Base-by-base conservation (phyloP, 2,888 invertebrate genomes). In the Dascillus cervinus region DNA sequence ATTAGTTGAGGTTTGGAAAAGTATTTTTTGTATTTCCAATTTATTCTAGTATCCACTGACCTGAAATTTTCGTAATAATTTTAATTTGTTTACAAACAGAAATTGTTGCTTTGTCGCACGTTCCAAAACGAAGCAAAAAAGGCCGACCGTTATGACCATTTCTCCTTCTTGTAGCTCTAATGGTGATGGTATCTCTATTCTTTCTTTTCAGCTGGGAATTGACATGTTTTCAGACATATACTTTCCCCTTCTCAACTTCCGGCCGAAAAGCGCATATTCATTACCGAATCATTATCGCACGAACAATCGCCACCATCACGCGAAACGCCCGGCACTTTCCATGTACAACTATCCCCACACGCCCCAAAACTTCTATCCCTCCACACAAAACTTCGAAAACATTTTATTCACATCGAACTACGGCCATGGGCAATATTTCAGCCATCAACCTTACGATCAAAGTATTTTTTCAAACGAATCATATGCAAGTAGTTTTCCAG, bases 141-240 rank as follows among this genome's bases (percentile, higher is more conserved):
- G n/a, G n/a, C n/a, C n/a, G n/a, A n/a, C n/a, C n/a, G n/a, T n/a
- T n/a, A n/a, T n/a, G n/a, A n/a, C n/a, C n/a, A n/a, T n/a, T n/a
- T n/a, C n/a, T n/a, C n/a, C n/a, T n/a, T n/a, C 17, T 17, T 17
- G 24, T 39, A 11, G 29, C 26, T 26, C 19, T 36, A 27, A 30
- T 36, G 50, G 41, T 53, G 44, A 38, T 48, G 47, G 56, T 51
- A 36, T 37, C 60, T 65, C 66, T 67, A 62, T 39, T 38, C 67
- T 65, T 65, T 65, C 69, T 68, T 73, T 62, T 50, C 61, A 61
- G 62, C 67, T 78, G 80, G 80, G 75, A 67, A 71, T 75, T 71
- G 79, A 80, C 71, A 74, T 80, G 73, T 77, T 78, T 72, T 78
- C 81, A 71, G 80, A 82, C 67, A 73, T 80, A 62, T 81, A 77